A percentile compares a stretch with the other conserved stretches of the same genome.
These are phyloP conservation scores for Typhlichthys eigenmanni DNA, from an alignment of 2,797 vertebrate species.

Conservation along the genomic window DNA sequence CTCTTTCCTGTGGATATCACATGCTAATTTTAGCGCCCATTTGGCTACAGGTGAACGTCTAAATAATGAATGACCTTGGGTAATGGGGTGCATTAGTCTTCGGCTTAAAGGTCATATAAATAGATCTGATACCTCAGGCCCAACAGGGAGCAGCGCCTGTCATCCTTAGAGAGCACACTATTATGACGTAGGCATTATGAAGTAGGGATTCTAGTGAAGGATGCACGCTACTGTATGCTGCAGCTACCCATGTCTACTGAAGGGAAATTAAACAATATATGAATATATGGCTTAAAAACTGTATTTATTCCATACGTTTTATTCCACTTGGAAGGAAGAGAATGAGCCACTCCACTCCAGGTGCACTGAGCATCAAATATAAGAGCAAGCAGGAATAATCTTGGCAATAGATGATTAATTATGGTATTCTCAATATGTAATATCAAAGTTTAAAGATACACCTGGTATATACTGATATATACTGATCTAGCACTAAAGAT, in stretches of 20 bases:
- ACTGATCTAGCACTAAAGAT: no score
- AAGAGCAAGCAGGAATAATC: no score
- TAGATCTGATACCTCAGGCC: conserved; percentile 59
- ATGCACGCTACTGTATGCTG: neutral
- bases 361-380: no score
- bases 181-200: neutral
- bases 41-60: conserved; percentile 72
- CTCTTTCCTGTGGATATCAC: conserved; percentile 5
- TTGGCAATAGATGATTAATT: no score
- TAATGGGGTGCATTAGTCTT: conserved; percentile 74
- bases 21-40: conserved; percentile 69
- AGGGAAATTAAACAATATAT: neutral
- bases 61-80: conserved; percentile 74
- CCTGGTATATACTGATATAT: no score
- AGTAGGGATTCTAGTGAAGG: conserved; percentile 9
- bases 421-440: no score
- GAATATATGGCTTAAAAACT: neutral
- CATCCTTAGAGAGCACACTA: conserved; percentile 20
- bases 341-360: no score
- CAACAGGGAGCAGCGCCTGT: conserved; percentile 42
- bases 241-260: neutral
- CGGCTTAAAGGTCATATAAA: conserved; percentile 70
- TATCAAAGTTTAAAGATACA: no score
- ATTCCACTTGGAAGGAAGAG: no score
- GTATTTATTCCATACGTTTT: no score